Percentiles rank a stretch among this genome's conserved stretches.
Evolutionary conservation across 2,888 invertebrate species (phyloP).

Genomic region (Drosophila mimica): DNA sequence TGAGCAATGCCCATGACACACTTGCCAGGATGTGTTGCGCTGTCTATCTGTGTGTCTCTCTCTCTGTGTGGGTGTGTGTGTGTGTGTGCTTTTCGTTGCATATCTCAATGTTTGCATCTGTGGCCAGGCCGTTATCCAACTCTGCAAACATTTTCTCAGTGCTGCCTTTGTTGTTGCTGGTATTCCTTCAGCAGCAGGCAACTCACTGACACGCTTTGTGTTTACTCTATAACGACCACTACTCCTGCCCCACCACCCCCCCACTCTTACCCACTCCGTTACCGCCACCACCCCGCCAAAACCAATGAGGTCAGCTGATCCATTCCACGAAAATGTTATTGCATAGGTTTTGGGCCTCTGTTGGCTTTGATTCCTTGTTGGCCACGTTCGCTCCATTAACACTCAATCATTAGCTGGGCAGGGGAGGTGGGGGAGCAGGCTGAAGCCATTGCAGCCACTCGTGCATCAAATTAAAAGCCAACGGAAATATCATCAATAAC

Average conservation of each 20-base stretch:
- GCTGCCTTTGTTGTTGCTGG: constrained; percentile 11
- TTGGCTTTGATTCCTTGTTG: constrained; percentile 46
- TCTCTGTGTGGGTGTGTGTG: constrained; percentile 16
- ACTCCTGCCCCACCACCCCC: no score
- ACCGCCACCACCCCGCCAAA: neutral
- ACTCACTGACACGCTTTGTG: constrained; percentile 73
- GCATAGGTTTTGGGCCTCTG: constrained; percentile 35
- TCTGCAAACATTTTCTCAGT: constrained; percentile 57
- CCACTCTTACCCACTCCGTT: neutral
- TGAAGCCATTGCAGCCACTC: constrained; percentile 55
- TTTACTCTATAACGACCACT: constrained; percentile 49
- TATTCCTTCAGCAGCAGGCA: constrained; percentile 33
- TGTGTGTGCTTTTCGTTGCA: constrained; percentile 66
- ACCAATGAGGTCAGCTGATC: constrained; percentile 63
- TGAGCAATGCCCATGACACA: constrained; percentile 75
- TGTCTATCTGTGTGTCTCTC: neutral
- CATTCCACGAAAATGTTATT: constrained; percentile 36
- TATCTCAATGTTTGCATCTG: constrained; percentile 77
- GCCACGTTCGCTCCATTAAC: constrained; percentile 73
- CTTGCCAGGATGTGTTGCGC: constrained; percentile 47
- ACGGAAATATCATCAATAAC: constrained; percentile 72
- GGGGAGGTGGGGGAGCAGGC: no score
- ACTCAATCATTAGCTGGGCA: constrained; percentile 68
- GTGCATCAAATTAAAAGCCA: constrained; percentile 74
- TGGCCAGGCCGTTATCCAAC: constrained; percentile 43